Conservation (phyloP, 1,140 invertebrate species). For the Zaprionus inermis region DNA sequence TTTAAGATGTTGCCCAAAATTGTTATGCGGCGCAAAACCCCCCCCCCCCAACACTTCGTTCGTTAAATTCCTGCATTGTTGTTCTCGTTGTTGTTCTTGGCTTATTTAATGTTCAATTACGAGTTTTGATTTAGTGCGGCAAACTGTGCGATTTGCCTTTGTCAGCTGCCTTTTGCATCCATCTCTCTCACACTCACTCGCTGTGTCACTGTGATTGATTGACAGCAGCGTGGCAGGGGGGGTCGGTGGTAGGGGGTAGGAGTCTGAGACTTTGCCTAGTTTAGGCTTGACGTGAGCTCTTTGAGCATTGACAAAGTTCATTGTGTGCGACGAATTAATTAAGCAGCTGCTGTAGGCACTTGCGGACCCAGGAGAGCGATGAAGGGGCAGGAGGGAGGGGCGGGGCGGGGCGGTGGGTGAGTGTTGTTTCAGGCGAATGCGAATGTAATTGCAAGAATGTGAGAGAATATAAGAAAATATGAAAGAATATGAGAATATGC, state of each 20-base stretch:
- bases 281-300: neutral
- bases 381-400: neutral
- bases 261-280: slow-evolving; percentile 9
- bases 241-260: neutral
- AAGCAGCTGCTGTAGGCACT: slow-evolving; percentile 53
- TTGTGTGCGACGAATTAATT: slow-evolving; percentile 65
- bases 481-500: slow-evolving; percentile 2
- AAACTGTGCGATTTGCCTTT: slow-evolving; percentile 10
- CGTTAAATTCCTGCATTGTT: neutral
- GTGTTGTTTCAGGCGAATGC: too few relatives aligned
- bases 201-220: slow-evolving; percentile 65
- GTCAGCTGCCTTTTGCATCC: slow-evolving; percentile 4
- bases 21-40: too few relatives aligned
- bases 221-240: neutral
- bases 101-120: slow-evolving; percentile 72
- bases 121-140: slow-evolving; percentile 50
- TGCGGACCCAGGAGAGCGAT: slow-evolving; percentile 3
- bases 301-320: slow-evolving; percentile 54
- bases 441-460: slow-evolving; percentile 34
- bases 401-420: neutral
- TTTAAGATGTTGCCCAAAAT: too few relatives aligned
- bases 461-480: slow-evolving; percentile 8
- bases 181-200: neutral
- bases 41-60: neutral
- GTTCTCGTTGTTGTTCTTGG: slow-evolving; percentile 6